Evolutionary conservation across 53 echinoderm and acorn worm species (phyloP).

Genomic region (Apostichopus leukothele): DNA sequence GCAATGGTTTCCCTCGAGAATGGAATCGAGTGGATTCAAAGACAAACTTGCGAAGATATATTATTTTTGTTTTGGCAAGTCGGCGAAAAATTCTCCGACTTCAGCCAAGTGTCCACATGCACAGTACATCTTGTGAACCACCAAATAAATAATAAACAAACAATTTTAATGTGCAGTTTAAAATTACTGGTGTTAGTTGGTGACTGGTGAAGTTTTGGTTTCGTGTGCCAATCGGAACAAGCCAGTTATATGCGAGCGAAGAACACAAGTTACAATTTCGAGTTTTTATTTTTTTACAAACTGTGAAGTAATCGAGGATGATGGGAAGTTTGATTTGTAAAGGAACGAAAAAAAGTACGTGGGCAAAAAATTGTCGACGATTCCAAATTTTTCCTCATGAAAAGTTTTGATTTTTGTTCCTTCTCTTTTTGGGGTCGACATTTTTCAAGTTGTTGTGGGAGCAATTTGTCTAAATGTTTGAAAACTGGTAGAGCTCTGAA

Average conservation of each 20-base stretch:
- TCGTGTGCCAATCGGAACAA: neutral
- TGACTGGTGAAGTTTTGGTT: neutral
- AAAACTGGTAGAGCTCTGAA: too few relatives aligned
- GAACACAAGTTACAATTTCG: neutral
- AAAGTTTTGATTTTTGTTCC: too few relatives aligned
- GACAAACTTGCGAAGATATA: too few relatives aligned
- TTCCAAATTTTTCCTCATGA: too few relatives aligned
- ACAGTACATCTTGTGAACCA: neutral
- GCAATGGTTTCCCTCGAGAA: neutral
- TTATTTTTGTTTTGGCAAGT: too few relatives aligned
- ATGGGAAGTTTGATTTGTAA: neutral
- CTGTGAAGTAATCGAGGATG: neutral
- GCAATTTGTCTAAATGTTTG: too few relatives aligned
- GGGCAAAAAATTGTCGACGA: too few relatives aligned
- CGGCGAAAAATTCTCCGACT: neutral
- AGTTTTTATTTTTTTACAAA: slow-evolving; percentile 39
- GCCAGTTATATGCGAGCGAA: neutral
- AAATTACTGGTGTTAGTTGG: neutral
- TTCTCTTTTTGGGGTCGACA: too few relatives aligned
- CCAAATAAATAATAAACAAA: neutral
- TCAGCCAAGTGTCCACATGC: neutral
- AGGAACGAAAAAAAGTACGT: too few relatives aligned
- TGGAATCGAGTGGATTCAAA: too few relatives aligned
- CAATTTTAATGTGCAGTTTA: neutral
- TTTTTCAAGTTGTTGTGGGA: too few relatives aligned